These are phyloP conservation scores for Pyrrhopygopsis socrates DNA, from an alignment of 2,888 invertebrate genomes.

Conservation along the genomic window DNA sequence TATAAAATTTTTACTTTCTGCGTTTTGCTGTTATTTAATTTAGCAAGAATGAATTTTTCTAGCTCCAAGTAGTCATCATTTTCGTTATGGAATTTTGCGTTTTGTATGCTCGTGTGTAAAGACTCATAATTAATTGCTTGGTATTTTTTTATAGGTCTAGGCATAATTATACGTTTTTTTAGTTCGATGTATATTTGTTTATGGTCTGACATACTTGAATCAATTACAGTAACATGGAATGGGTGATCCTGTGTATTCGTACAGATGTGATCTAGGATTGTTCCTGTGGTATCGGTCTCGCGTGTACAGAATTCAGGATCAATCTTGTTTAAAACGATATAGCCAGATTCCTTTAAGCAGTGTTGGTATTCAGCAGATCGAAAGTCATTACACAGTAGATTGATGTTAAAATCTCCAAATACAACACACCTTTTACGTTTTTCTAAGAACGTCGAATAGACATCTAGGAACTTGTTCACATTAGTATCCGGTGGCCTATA, in stretches of 20 bases:
- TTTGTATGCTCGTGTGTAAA: background rate
- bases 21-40: background rate
- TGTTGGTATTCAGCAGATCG: background rate
- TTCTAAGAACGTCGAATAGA: background rate
- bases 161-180: background rate
- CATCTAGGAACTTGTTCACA: background rate
- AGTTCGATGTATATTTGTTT: background rate
- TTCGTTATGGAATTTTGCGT: background rate
- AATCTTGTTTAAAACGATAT: background rate
- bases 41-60: conserved; percentile 4
- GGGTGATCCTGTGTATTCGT: background rate
- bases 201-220: no score
- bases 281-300: background rate
- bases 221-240: background rate
- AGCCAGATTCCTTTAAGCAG: background rate
- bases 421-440: background rate
- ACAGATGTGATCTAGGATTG: background rate
- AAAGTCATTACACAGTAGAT: background rate
- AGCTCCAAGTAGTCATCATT: background rate
- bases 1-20: no score
- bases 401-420: no score
- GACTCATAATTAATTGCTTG: background rate
- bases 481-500: background rate
- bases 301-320: background rate
- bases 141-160: background rate